phyloP scores from a whole-genome alignment of 2,888 invertebrate species.

The Amiota mariae region DNA sequence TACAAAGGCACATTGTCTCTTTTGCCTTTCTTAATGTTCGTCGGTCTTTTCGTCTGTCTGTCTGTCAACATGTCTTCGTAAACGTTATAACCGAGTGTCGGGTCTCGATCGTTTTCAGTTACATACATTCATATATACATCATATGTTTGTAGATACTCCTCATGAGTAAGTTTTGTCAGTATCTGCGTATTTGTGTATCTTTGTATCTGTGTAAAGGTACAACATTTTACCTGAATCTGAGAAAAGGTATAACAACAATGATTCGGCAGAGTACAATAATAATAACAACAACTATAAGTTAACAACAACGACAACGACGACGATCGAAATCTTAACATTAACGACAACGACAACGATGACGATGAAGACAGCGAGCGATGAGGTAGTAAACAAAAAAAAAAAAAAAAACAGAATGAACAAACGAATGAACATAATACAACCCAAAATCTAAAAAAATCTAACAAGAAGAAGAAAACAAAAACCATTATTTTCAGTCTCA shows the following conservation, averaged over 20 bases:
- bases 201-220: constrained; percentile 2
- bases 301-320: constrained; percentile 50
- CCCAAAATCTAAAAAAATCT: background rate
- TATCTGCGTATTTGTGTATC: too few relatives aligned
- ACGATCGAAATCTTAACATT: constrained; percentile 23
- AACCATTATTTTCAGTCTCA: too few relatives aligned
- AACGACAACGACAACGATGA: background rate
- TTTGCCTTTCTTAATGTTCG: background rate
- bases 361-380: background rate
- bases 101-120: too few relatives aligned
- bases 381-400: background rate
- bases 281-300: constrained; percentile 52
- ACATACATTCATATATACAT: too few relatives aligned
- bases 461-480: background rate
- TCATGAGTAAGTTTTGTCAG: background rate
- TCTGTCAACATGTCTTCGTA: too few relatives aligned
- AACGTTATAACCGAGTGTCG: too few relatives aligned
- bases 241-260: constrained; percentile 12
- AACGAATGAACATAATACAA: constrained; percentile 3
- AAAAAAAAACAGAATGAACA: too few relatives aligned
- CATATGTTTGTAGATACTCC: too few relatives aligned
- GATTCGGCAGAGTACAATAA: constrained; percentile 7
- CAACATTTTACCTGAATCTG: constrained; percentile 27
- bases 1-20: background rate
- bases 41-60: background rate